Conservation (phyloP, 2,797 vertebrate genomes). For the Esox lucius region DNA sequence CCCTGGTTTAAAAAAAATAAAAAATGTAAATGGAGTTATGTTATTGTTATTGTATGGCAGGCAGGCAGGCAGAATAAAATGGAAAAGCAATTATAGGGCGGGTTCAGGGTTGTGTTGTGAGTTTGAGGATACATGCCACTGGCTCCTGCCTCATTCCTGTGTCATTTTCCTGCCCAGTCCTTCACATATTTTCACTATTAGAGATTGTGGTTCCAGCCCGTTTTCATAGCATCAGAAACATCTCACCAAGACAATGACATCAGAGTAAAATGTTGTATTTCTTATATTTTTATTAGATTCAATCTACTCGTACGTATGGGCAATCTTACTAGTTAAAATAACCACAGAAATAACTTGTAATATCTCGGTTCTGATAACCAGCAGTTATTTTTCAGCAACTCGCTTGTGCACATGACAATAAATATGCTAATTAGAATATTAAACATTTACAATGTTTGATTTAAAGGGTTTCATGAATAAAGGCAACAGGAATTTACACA, state of each 20-base stretch:
- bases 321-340: neutral
- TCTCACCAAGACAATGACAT: too few species aligned
- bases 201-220: slow-evolving; percentile 31
- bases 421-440: too few species aligned
- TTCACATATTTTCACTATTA: neutral
- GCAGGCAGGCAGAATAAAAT: slow-evolving; percentile 37
- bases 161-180: slow-evolving; percentile 20
- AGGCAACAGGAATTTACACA: neutral
- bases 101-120: slow-evolving; percentile 22
- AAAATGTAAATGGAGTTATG: slow-evolving; percentile 35
- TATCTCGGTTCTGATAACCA: neutral
- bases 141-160: slow-evolving; percentile 15
- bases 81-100: slow-evolving; percentile 46
- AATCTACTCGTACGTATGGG: neutral
- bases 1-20: neutral
- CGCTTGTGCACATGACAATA: too few species aligned
- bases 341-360: neutral
- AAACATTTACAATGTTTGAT: neutral
- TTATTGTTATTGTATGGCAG: slow-evolving; percentile 28
- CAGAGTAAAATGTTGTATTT: too few species aligned
- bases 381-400: neutral
- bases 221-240: slow-evolving; percentile 29
- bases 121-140: slow-evolving; percentile 22
- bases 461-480: neutral
- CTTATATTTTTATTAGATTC: neutral